These are phyloP conservation scores for Elgaria multicarinata DNA, from an alignment of 2,113 vertebrate species.

Conservation along the genomic window DNA sequence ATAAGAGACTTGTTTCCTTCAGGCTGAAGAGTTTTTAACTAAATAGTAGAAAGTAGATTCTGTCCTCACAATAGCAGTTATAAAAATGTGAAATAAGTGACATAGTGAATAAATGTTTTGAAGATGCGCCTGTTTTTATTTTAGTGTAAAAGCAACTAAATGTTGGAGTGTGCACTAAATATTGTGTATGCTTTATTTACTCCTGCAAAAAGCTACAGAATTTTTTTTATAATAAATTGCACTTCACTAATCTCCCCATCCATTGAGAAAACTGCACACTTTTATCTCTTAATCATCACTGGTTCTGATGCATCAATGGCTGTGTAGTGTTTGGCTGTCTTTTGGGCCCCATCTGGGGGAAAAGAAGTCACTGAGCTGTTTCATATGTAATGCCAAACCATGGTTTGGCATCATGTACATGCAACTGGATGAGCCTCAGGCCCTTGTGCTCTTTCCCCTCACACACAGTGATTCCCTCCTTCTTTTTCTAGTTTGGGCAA, in stretches of 20 bases:
- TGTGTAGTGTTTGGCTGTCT: not conserved
- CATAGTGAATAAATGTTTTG: constrained; percentile 18
- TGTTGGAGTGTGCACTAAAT: not conserved
- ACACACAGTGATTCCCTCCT: too few relatives aligned
- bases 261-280: not conserved
- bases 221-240: not conserved
- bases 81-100: constrained; percentile 45
- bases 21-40: constrained; percentile 45
- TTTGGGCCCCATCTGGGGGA: too few relatives aligned
- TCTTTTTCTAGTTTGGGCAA: not conserved
- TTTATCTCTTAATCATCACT: not conserved
- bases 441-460: not conserved
- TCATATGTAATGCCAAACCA: not conserved
- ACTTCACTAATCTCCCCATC: not conserved
- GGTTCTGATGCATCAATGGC: not conserved
- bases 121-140: not conserved
- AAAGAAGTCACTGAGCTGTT: not conserved
- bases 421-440: not conserved
- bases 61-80: constrained; percentile 56
- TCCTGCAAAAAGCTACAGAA: not conserved
- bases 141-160: not conserved
- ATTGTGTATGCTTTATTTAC: not conserved
- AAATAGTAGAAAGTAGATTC: constrained; percentile 56
- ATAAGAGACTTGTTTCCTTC: constrained; percentile 33
- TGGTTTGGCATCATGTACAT: not conserved